Evolutionary conservation across 1,140 invertebrate species (phyloP).

Genomic region (Medauroidea extradentata): DNA sequence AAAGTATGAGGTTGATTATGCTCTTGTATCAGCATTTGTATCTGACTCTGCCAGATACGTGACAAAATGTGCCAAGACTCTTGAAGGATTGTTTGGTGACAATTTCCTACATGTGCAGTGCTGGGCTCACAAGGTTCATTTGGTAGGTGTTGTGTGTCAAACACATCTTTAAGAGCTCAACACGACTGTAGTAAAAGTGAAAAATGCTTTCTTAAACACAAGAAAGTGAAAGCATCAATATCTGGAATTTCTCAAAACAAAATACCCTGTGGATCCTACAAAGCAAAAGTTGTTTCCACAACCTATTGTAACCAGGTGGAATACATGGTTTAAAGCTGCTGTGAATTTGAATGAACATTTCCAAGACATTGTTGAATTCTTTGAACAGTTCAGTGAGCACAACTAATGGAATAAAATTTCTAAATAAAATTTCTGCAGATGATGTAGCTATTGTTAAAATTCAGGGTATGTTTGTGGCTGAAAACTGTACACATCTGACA

Average conservation of each 20-base stretch:
- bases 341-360: background rate
- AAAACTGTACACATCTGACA: background rate
- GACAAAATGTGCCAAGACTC: background rate
- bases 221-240: background rate
- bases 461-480: constrained; percentile 1
- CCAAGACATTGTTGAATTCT: constrained; percentile 1
- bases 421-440: background rate
- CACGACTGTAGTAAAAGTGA: background rate
- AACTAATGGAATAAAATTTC: constrained; percentile 1
- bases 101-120: background rate
- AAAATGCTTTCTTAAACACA: constrained; percentile 1
- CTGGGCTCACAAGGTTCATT: background rate
- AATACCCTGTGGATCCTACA: background rate
- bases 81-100: background rate
- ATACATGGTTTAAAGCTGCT: constrained; percentile 8
- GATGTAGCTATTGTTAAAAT: background rate
- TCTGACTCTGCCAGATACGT: background rate
- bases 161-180: background rate
- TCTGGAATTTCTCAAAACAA: background rate
- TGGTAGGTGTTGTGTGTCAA: background rate
- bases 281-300: constrained; percentile 3
- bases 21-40: background rate
- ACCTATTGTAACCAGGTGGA: constrained; percentile 4
- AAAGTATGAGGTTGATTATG: background rate
- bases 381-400: background rate